Base-by-base conservation (phyloP, 2,797 vertebrate genomes). In the Miichthys miiuy region DNA sequence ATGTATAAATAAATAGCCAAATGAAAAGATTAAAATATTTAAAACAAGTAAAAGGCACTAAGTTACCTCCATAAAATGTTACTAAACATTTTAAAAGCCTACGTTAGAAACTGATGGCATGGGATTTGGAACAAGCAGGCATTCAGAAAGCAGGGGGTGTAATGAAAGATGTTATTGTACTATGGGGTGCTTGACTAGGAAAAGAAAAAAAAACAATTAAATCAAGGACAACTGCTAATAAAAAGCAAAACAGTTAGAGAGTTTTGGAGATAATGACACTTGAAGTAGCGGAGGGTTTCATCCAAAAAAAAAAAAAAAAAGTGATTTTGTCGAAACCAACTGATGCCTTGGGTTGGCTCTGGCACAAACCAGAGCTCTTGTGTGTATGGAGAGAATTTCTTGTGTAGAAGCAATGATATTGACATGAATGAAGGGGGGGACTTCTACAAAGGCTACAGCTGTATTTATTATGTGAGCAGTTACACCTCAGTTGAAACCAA, bases 381-480 rank as follows among this genome's bases (percentile, higher is more conserved):
- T 62, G 2, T 68, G 48, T 17, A 34, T 6, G 27, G 4, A 18
- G 42, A 42, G 12, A 12, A 16, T 56, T 63, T 61, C 6, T 38
- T 8, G 2, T 42, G 17, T 23, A 55, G 51, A 48, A 64, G 44
- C 25, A n/a, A 16, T 34, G 25, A 25, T 55, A 38, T 58, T 72
- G 5, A 0, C 10, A 0, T 23, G 48, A 44, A 9, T 54, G 13
- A 68, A 48, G 4, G 20, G 34, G 27, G 9, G 41, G 75, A 77
- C 65, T 41, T 79, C 82, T 69, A 57, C 69, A 79, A 66, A 79
- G 67, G 62, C 41, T 65, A 13, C 58, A 14, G 38, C 73, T 75
- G 66, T 48, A 13, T 74, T 82, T 48, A 25, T 41, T 16, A 20
- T 68, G 63, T 74, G 64, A 76, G 65, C 55, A 63, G 68, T 54